These are phyloP conservation scores for Onychomys leucogaster DNA, from an alignment of 2,797 vertebrate genomes.

Conservation along the genomic window DNA sequence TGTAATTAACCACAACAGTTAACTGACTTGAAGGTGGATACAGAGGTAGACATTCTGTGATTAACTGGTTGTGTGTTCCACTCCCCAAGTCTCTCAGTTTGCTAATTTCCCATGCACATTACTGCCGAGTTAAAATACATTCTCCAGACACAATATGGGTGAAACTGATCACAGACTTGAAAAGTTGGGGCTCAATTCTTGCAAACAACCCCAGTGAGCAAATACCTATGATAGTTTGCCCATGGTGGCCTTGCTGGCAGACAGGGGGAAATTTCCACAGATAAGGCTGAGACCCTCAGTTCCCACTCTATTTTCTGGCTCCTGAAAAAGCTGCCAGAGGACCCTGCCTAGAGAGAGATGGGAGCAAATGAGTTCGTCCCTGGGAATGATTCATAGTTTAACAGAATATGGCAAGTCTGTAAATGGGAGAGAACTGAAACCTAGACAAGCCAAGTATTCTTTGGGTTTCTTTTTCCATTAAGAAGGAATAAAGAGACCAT, in stretches of 20 bases:
- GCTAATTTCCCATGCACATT: background rate
- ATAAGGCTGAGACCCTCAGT: background rate
- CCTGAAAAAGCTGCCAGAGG: background rate
- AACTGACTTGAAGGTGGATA: background rate
- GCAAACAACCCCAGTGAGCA: background rate
- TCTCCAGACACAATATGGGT: background rate
- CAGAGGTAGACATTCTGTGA: background rate
- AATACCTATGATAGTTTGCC: background rate
- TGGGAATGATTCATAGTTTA: background rate
- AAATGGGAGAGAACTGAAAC: background rate
- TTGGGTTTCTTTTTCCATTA: background rate
- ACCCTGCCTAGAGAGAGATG: no score
- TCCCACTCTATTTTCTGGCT: background rate
- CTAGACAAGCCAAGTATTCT: fast-evolving
- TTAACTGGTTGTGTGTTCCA: background rate
- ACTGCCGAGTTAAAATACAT: no score
- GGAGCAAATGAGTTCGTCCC: background rate
- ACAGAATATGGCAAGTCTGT: background rate
- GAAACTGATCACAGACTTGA: background rate
- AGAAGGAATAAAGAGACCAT: no score
- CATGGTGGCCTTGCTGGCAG: background rate
- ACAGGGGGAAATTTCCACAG: background rate
- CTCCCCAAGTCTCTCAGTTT: background rate
- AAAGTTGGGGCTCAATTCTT: background rate
- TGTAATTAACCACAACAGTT: background rate